phyloP scores from a whole-genome alignment of 2,797 vertebrate genomes.

The Eupleurogrammus muticus region DNA sequence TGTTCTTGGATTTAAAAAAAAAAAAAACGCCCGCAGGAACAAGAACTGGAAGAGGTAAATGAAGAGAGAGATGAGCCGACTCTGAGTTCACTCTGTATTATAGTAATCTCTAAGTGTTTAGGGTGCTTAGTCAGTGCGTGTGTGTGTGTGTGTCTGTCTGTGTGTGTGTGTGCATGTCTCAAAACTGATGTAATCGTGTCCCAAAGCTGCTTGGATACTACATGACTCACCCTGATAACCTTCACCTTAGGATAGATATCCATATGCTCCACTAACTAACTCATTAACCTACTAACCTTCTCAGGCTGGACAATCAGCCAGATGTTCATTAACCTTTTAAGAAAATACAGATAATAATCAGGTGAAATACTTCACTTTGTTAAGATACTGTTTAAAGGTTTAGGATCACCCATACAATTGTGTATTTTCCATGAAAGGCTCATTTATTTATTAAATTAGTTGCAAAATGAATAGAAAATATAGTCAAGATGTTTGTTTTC shows the following conservation, averaged over 20 bases:
- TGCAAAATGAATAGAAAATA: too few species aligned
- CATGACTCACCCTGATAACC: constrained; percentile 26
- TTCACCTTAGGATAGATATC: constrained; percentile 20
- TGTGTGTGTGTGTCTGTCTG: not conserved
- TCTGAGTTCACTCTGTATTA: constrained; percentile 21
- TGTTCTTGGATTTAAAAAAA: constrained; percentile 24
- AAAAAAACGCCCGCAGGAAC: constrained; percentile 63
- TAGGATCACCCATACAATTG: too few species aligned
- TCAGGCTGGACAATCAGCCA: too few species aligned
- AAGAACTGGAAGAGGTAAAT: constrained; percentile 77
- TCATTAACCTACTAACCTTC: too few species aligned
- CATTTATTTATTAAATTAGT: too few species aligned
- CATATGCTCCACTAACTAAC: not conserved
- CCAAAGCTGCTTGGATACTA: constrained; percentile 43
- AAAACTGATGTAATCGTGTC: constrained; percentile 17
- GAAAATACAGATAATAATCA: too few species aligned
- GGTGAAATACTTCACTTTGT: too few species aligned
- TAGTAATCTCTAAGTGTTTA: constrained; percentile 47
- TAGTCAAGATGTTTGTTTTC: too few species aligned
- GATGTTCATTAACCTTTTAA: too few species aligned
- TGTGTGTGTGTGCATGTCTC: not conserved
- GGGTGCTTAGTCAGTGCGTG: constrained; percentile 10
- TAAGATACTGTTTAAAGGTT: too few species aligned
- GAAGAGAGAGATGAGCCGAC: constrained; percentile 26
- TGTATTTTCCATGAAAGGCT: too few species aligned